phyloP scores from a whole-genome alignment of 2,797 vertebrate genomes.

The Sciurus carolinensis region DNA sequence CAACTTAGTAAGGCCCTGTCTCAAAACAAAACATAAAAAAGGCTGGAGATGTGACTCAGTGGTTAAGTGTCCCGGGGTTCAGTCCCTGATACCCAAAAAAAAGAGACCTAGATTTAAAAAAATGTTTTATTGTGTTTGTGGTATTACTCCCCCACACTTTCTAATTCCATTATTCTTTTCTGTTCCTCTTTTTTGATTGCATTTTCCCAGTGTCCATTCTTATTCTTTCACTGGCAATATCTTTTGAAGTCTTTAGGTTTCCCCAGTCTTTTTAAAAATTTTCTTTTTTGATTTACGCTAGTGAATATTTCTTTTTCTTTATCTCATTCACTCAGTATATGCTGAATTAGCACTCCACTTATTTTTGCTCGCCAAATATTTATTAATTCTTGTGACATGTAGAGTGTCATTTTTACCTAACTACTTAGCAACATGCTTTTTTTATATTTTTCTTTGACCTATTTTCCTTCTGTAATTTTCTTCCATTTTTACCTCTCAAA shows the following conservation, averaged over 20 bases:
- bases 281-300: background rate
- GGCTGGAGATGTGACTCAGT: too few species aligned
- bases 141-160: background rate
- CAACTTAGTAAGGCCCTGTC: too few species aligned
- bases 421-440: background rate
- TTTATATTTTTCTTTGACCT: background rate
- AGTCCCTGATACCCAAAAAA: too few species aligned
- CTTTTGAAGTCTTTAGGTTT: background rate
- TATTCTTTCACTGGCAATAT: background rate
- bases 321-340: background rate
- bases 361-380: conserved; percentile 4
- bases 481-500: conserved; percentile 27
- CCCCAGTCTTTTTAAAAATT: background rate
- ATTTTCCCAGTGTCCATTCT: background rate
- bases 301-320: background rate
- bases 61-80: too few species aligned
- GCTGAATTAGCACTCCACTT: background rate
- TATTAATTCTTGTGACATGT: conserved; percentile 17
- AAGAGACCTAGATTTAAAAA: conserved; percentile 2
- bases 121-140: background rate
- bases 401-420: background rate
- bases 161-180: conserved; percentile 45
- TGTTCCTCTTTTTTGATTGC: background rate
- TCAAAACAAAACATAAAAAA: too few species aligned
- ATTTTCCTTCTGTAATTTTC: background rate